Evolutionary conservation across 1,140 invertebrate species (phyloP).

Genomic region (Maniola jurtina): DNA sequence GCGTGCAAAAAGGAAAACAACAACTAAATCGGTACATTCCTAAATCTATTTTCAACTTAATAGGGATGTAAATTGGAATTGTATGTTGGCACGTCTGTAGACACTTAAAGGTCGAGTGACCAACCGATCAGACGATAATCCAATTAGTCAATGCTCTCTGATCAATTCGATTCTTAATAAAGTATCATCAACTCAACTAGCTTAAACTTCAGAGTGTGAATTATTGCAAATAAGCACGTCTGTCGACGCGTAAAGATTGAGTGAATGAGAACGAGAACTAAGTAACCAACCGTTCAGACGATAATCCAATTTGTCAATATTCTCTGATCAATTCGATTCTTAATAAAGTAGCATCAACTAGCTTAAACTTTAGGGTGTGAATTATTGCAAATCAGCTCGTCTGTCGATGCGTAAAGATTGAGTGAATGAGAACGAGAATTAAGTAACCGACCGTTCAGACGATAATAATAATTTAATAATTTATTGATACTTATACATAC

Average conservation of each 20-base stretch:
- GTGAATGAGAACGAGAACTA: conserved; percentile 60
- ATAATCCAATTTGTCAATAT: conserved; percentile 50
- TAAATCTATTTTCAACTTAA: too few species aligned
- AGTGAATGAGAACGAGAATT: conserved; percentile 59
- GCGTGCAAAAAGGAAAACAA: too few species aligned
- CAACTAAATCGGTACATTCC: too few species aligned
- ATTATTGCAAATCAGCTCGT: neutral
- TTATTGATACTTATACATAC: too few species aligned
- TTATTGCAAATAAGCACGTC: neutral
- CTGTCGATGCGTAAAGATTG: conserved; percentile 45
- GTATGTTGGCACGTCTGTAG: neutral
- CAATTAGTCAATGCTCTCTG: conserved; percentile 43
- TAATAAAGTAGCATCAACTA: too few species aligned
- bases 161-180: too few species aligned
- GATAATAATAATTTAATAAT: too few species aligned
- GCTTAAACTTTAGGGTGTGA: too few species aligned
- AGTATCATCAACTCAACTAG: neutral
- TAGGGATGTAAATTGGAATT: too few species aligned
- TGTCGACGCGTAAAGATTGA: conserved; percentile 47
- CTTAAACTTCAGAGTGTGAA: too few species aligned
- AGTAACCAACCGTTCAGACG: conserved; percentile 60
- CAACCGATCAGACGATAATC: conserved; percentile 57
- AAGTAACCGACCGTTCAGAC: conserved; percentile 64
- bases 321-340: conserved; percentile 43
- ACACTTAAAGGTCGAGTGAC: conserved; percentile 55